phyloP scores from a whole-genome alignment of 2,888 invertebrate genomes.

The Eudasyphora cyanicolor region DNA sequence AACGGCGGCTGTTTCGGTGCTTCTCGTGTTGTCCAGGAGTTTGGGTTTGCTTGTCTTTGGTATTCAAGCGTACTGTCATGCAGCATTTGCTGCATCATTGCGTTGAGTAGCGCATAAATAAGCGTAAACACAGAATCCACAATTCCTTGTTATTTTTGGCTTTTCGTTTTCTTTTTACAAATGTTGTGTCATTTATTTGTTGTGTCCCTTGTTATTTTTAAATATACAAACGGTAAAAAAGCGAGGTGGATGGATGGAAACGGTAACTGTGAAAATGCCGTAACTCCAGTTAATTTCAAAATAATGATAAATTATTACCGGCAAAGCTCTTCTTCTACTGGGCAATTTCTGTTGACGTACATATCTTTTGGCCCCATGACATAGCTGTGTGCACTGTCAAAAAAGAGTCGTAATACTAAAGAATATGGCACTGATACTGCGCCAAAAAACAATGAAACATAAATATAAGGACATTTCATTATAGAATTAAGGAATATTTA shows the following conservation, averaged over 20 bases:
- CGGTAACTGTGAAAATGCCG: not conserved
- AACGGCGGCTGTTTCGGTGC: not conserved
- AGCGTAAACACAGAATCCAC: slow-evolving; percentile 52
- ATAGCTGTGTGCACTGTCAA: too few species aligned
- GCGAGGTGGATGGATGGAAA: not conserved
- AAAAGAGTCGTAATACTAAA: too few species aligned
- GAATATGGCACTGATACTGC: too few species aligned
- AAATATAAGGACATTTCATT: too few species aligned
- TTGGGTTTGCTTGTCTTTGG: not conserved
- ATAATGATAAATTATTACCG: too few species aligned
- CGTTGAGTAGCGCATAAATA: slow-evolving; percentile 53
- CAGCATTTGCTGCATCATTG: slow-evolving; percentile 56
- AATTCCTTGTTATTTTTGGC: slow-evolving; percentile 34
- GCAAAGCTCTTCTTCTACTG: too few species aligned
- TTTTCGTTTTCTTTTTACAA: not conserved
- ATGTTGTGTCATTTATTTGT: slow-evolving; percentile 30
- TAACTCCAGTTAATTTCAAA: too few species aligned
- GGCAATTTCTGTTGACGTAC: too few species aligned
- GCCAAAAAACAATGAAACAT: too few species aligned
- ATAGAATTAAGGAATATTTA: too few species aligned
- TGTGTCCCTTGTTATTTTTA: not conserved
- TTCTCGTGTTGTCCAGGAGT: not conserved
- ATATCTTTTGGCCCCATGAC: too few species aligned
- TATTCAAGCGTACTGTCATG: slow-evolving; percentile 42
- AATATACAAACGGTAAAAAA: slow-evolving; percentile 3